phyloP scores from a whole-genome alignment of 2,113 vertebrate species.

The Etia nguti region DNA sequence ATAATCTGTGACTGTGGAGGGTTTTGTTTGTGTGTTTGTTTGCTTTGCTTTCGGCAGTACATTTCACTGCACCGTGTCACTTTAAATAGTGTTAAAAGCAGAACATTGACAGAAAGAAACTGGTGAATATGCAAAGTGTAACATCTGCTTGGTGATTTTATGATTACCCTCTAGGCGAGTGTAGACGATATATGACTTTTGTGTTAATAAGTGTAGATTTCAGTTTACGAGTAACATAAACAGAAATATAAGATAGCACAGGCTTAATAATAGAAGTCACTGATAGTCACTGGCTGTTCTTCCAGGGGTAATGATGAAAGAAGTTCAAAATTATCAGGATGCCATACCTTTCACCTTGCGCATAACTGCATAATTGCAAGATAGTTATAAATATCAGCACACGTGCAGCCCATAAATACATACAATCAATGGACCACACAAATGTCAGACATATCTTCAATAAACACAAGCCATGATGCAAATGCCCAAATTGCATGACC shows the following conservation, averaged over 20 bases:
- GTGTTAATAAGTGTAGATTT: background rate
- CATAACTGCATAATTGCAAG: background rate
- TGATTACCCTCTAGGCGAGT: background rate
- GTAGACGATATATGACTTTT: background rate
- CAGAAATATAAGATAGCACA: background rate
- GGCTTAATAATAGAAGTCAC: background rate
- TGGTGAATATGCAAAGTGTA: background rate
- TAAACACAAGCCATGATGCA: conserved; percentile 1
- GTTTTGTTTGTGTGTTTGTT: background rate
- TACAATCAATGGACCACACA: conserved; percentile 6
- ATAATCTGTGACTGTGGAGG: background rate
- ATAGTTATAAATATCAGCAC: conserved; percentile 39
- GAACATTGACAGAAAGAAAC: background rate
- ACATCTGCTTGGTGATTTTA: background rate
- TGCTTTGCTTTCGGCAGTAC: background rate
- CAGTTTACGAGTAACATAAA: background rate
- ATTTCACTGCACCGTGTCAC: background rate
- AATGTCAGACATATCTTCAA: conserved; percentile 23
- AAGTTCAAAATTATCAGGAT: background rate
- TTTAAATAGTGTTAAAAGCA: background rate
- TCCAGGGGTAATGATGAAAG: background rate
- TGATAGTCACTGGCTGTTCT: background rate
- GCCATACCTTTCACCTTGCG: conserved; percentile 33
- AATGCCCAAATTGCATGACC: background rate
- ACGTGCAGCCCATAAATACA: conserved; percentile 10